Base-by-base conservation (phyloP, 1,140 invertebrate genomes). In the Saccostrea cuccullata region DNA sequence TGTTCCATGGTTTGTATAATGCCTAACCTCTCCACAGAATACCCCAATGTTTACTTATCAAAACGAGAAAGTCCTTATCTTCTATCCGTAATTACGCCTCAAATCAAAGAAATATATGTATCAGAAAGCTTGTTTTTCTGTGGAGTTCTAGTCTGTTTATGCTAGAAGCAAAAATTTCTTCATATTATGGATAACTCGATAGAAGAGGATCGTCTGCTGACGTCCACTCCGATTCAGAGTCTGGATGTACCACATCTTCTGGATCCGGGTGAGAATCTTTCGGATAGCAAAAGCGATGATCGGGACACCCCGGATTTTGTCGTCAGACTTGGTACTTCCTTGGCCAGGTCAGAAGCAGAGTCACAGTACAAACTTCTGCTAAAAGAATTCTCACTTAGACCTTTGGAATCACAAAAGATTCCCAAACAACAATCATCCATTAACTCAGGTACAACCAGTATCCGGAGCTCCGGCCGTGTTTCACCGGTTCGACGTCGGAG, bases 291-390 rank as follows among this genome's bases (percentile, higher is more conserved):
- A 64, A 36, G 23, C 12, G 82, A 86, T 17, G 56, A 86, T 17
- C n/a, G 83, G 13, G 88, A 86, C 23, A 55, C 56, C 2, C 58
- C 85, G 17, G 88, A 89, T 8, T 89, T 89, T 86, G 56, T 67
- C 36, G 88, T 89, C 13, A 73, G 88, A 47, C 36, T 89, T 2
- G 88, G 88, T 8, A 89, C 88, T 4, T 89, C 88, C 9, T 30
- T 89, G 17, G 64, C 82, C 6, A 67, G 88, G 70, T 86, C 85
- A n/a, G 85, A 86, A 23, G 73, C 85, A 9, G 88, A 86, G 20
- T 82, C 73, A 11, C 84, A 86, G 82, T 56, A 82, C 56, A 58
- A 60, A 30, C 56, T 84, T 26, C 60, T 89, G 20, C 58, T 82
- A 55, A 86, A 84, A 55, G 82, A 86, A 84, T 86, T 89, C 26